Conservation (phyloP, 2,888 invertebrate genomes). For the Escarpia spicata region DNA sequence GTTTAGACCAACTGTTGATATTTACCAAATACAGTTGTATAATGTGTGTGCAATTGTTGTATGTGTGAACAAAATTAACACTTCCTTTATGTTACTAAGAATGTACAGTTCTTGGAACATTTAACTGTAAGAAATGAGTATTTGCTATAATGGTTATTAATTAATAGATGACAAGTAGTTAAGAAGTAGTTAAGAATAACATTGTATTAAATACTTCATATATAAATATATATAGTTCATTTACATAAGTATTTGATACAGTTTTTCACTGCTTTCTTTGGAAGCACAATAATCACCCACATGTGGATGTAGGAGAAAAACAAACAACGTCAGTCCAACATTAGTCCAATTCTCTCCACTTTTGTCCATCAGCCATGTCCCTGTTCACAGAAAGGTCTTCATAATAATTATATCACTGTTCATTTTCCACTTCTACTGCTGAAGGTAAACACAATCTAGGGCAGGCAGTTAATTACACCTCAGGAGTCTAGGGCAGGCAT, state of each 20-base stretch:
- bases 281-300: not conserved
- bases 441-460: not conserved
- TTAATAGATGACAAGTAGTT: too few relatives aligned
- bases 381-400: not conserved
- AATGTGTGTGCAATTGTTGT: not conserved
- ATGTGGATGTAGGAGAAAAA: too few relatives aligned
- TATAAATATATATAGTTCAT: not conserved
- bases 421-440: not conserved
- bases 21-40: not conserved
- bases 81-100: not conserved
- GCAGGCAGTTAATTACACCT: not conserved
- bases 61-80: not conserved
- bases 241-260: not conserved
- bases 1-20: not conserved
- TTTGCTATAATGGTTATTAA: too few relatives aligned
- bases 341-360: too few relatives aligned
- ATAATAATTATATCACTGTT: not conserved
- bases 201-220: too few relatives aligned
- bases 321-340: too few relatives aligned
- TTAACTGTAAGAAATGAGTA: not conserved
- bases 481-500: not conserved
- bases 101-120: not conserved
- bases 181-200: too few relatives aligned
- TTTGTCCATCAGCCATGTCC: too few relatives aligned
- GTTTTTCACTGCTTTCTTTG: not conserved